Conservation (phyloP, 2,113 vertebrate species). For the Carassius gibelio region DNA sequence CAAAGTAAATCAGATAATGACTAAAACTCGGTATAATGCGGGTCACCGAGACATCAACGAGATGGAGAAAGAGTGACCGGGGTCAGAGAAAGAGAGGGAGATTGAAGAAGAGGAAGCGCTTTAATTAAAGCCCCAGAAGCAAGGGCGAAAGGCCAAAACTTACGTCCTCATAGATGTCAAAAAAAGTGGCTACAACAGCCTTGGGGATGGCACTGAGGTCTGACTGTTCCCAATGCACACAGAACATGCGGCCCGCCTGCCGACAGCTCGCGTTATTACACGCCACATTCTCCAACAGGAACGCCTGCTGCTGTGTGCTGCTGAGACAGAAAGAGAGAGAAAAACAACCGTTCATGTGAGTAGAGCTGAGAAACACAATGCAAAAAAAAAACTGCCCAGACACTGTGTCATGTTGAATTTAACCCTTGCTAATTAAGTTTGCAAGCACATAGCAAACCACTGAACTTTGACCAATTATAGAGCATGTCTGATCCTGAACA, state of each 20-base stretch:
- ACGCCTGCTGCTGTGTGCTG: constrained; percentile 89
- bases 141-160: constrained; percentile 69
- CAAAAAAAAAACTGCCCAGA: neutral
- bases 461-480: constrained; percentile 35
- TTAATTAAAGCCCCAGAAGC: constrained; percentile 22
- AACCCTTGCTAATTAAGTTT: constrained; percentile 30
- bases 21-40: constrained; percentile 23
- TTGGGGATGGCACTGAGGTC: constrained; percentile 88
- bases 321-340: constrained; percentile 58
- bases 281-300: constrained; percentile 90
- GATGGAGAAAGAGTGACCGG: constrained; percentile 40
- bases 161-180: constrained; percentile 98
- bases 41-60: constrained; percentile 36
- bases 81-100: constrained; percentile 30
- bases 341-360: constrained; percentile 22
- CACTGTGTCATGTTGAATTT: neutral
- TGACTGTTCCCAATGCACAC: constrained; percentile 88
- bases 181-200: constrained; percentile 88
- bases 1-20: constrained; percentile 46
- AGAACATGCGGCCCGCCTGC: constrained; percentile 81
- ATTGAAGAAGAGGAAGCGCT: neutral
- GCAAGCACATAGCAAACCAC: constrained; percentile 8
- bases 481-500: constrained; percentile 8
- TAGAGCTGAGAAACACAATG: constrained; percentile 41
- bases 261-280: constrained; percentile 82